Base-by-base conservation (phyloP, 2,113 vertebrate genomes). In the Gulo gulo region DNA sequence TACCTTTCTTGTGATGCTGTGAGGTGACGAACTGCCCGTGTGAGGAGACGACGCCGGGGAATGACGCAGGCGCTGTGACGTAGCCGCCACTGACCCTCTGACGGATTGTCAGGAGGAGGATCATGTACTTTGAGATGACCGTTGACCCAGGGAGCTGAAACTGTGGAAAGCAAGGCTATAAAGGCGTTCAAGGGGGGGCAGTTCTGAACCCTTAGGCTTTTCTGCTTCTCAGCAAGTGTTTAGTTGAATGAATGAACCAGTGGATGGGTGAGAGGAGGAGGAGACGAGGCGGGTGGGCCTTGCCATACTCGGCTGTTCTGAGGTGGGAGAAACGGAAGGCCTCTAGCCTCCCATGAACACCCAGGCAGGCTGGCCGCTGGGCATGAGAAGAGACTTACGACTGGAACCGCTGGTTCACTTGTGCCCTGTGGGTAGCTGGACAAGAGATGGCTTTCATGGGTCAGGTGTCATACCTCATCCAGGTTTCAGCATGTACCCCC, bases 401-500 rank as follows among this genome's bases (percentile, higher is more conserved):
- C 0, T 0, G 9, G 42, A 29, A 11, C 61, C 39, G 6, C 36
- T 21, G 0, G 45, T 29, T 24, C 45, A 6, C 3, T 7, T 36
- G 50, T 42, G 47, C 59, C 36, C 34, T 57, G 15, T 4, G 21
- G 4, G 57, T 36, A 20, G 4, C 47, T 39, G 26, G 63, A 18
- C 55, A 74, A 36, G 45, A 39, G 34, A n/a, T 20, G 23, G 67
- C 88, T 63, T 21, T 59, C 15, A 0, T 13, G 10, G 47, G 23
- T 7, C 1, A 61, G 14, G 45, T 55, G 13, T 23, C n/a, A 0
- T 26, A 6, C 16, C 1, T 14, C 15, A 39, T 14, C 65, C 45
- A 45, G 34, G 10, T 9, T 55, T 73, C 15, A 16, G 0, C 47
- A 3, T 47, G 14, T 10, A 36, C 45, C 45, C 15, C 69, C 73